A percentile compares a stretch with the other conserved stretches of the same genome.
Evolutionary conservation across 2,797 vertebrate genomes (phyloP).

Genomic region (Steatocranus sp.): DNA sequence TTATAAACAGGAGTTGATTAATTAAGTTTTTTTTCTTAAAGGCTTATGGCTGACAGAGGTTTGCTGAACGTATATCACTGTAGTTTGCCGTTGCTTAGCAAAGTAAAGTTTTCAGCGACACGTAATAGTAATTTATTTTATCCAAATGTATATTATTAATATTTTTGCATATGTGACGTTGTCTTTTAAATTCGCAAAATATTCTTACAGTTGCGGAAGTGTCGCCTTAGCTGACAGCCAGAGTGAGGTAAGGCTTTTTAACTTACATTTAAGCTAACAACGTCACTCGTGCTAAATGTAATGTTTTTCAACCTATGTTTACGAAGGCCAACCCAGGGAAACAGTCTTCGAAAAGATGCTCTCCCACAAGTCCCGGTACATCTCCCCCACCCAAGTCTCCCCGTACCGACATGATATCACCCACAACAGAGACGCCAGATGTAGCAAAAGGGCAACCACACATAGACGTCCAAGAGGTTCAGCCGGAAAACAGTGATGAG

Average conservation of each 20-base stretch:
- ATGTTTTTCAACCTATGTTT: not conserved
- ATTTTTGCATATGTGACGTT: not conserved
- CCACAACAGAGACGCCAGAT: not conserved
- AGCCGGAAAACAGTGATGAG: not conserved
- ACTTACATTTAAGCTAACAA: not conserved
- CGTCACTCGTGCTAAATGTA: not conserved
- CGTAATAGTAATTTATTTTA: not conserved
- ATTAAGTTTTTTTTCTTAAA: not conserved
- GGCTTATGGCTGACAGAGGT: not conserved
- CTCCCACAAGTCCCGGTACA: constrained; percentile 19
- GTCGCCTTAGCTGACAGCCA: not conserved
- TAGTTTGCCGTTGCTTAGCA: not conserved
- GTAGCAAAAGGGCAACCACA: not conserved
- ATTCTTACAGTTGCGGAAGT: constrained; percentile 8
- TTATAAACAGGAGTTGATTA: fast-evolving
- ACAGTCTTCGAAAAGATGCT: constrained; percentile 50
- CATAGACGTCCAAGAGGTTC: not conserved
- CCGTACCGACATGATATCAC: constrained; percentile 22
- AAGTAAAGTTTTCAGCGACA: not conserved
- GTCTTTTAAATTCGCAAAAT: not conserved
- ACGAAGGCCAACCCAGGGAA: constrained; percentile 17
- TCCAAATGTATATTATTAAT: not conserved
- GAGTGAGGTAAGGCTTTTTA: constrained; percentile 35
- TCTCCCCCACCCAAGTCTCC: constrained; percentile 61
- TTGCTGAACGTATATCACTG: not conserved